Conservation (phyloP, 2,113 vertebrate species). For the Atherinomorus stipes region DNA sequence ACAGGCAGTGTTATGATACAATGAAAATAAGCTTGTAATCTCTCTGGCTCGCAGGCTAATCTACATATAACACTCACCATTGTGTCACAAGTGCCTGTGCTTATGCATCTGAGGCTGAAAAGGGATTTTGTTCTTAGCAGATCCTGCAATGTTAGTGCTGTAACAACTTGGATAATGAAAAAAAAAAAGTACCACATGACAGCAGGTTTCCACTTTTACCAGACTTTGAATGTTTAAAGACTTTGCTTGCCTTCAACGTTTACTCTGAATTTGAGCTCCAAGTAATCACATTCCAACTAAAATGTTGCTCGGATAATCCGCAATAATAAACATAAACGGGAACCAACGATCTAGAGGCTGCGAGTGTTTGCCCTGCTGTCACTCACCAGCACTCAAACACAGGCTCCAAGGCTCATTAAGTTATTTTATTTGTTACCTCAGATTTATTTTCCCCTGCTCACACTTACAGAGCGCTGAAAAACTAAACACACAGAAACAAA, state of each 20-base stretch:
- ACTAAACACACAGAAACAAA: slow-evolving; percentile 3
- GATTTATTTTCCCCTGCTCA: neutral
- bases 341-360: neutral
- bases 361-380: neutral
- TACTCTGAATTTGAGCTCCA: neutral
- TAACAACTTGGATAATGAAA: slow-evolving; percentile 19
- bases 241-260: neutral
- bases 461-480: neutral
- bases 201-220: slow-evolving; percentile 5
- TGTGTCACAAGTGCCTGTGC: slow-evolving; percentile 36
- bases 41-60: slow-evolving; percentile 25
- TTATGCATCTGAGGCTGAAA: slow-evolving; percentile 5
- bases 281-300: neutral
- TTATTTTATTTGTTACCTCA: slow-evolving; percentile 10
- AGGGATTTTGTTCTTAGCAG: neutral
- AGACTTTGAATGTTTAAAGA: neutral
- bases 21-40: slow-evolving; percentile 42
- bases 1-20: neutral
- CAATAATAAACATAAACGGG: neutral
- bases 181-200: slow-evolving; percentile 45
- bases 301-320: neutral
- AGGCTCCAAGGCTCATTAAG: neutral
- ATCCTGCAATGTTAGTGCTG: neutral
- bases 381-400: neutral
- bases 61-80: slow-evolving; percentile 38